Percentiles rank a stretch among this genome's conserved stretches.
Conservation (phyloP, 2,113 vertebrate genomes). For the Dryoscopus gambensis region DNA sequence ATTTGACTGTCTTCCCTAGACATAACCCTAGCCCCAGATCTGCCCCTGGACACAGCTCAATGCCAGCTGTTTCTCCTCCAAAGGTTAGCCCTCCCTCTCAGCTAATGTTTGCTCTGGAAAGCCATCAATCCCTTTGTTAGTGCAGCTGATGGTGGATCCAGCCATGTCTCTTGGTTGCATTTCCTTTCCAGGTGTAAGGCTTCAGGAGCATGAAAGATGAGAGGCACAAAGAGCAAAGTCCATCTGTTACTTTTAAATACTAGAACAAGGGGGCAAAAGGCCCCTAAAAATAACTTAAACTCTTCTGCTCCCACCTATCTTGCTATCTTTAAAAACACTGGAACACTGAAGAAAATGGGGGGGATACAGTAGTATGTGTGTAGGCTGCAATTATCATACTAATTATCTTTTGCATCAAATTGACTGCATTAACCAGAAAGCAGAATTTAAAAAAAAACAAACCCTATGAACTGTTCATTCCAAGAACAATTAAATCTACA, state of each 20-base stretch:
- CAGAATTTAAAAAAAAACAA: background rate
- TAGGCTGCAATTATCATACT: background rate
- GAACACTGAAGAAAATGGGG: background rate
- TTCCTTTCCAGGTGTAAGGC: slow-evolving; percentile 20
- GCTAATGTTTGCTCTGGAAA: slow-evolving; percentile 31
- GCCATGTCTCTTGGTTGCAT: background rate
- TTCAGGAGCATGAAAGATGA: background rate
- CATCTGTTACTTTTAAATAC: background rate
- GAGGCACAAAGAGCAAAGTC: background rate
- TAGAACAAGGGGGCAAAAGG: background rate
- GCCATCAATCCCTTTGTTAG: background rate
- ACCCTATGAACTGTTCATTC: background rate
- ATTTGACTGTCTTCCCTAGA: background rate
- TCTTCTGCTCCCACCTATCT: background rate
- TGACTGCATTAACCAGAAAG: background rate
- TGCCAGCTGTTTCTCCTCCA: background rate
- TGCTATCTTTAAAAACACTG: background rate
- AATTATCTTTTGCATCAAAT: background rate
- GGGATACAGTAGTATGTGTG: rapidly evolving
- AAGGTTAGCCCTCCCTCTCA: background rate
- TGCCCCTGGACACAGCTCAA: background rate
- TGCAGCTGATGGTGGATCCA: background rate
- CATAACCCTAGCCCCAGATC: background rate
- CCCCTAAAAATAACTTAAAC: slow-evolving; percentile 16
- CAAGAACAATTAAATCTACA: slow-evolving; percentile 24